phyloP scores from a whole-genome alignment of 2,113 vertebrate species.

The Cinclus cinclus region DNA sequence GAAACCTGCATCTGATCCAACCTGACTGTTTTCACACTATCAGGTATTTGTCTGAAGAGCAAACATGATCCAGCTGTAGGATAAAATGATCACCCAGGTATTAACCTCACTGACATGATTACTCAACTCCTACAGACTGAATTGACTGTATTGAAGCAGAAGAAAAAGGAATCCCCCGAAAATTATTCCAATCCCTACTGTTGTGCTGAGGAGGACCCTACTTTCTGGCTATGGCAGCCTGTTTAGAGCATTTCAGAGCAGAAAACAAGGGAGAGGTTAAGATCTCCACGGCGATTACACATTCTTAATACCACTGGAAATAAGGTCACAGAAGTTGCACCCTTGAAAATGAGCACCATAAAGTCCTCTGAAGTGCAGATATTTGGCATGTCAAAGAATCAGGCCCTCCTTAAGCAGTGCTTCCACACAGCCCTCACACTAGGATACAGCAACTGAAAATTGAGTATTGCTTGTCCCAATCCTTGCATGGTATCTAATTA shows the following conservation, averaged over 20 bases:
- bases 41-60: not conserved
- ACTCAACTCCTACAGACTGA: not conserved
- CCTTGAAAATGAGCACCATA: not conserved
- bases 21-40: not conserved
- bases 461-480: not conserved
- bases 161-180: not conserved
- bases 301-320: not conserved
- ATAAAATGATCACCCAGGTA: not conserved
- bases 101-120: not conserved
- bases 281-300: fast-evolving
- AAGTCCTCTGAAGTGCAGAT: not conserved
- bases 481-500: not conserved
- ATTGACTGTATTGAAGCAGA: not conserved
- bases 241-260: not conserved
- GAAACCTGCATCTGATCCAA: not conserved
- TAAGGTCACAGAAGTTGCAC: not conserved
- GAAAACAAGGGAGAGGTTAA: not conserved
- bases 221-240: not conserved
- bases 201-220: not conserved
- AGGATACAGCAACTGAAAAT: not conserved
- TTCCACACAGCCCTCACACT: fast-evolving
- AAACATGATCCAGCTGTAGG: not conserved
- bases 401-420: not conserved
- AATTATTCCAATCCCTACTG: not conserved
- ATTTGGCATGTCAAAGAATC: not conserved